Conservation (phyloP, 2,113 vertebrate genomes). For the Arenaria interpres region DNA sequence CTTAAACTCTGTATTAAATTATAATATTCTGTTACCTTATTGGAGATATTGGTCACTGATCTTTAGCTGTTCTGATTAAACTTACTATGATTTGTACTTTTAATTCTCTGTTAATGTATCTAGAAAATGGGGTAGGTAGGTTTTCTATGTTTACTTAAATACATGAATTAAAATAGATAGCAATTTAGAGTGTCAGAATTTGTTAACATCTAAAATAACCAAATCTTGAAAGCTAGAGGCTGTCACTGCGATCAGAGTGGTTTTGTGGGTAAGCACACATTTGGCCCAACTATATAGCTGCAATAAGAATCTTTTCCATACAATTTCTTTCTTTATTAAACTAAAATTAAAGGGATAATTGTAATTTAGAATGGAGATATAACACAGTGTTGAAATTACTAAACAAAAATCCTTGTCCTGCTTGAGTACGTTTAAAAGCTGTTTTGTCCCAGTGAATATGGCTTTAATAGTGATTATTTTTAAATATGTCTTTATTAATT, state of each 20-base stretch:
- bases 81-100: neutral
- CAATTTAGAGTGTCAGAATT: neutral
- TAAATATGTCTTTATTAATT: conserved; percentile 31
- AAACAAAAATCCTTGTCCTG: neutral
- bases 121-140: neutral
- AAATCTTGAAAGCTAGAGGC: neutral
- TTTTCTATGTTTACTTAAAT: neutral
- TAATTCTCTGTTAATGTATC: neutral
- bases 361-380: neutral
- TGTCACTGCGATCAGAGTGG: neutral
- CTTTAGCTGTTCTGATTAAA: neutral
- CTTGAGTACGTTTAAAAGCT: neutral
- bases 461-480: neutral
- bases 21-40: neutral
- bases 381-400: neutral
- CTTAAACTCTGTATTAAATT: neutral
- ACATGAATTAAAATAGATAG: neutral
- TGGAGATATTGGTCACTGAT: neutral
- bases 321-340: neutral
- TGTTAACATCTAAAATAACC: neutral
- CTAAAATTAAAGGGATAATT: neutral
- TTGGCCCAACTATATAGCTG: neutral
- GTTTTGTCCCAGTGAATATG: neutral
- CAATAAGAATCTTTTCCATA: neutral
- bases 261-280: neutral